Percentiles rank a stretch among this genome's conserved stretches.
Conservation (phyloP, 92 coral and sea anemone genomes). For the Hydrozoanthus gracilis region DNA sequence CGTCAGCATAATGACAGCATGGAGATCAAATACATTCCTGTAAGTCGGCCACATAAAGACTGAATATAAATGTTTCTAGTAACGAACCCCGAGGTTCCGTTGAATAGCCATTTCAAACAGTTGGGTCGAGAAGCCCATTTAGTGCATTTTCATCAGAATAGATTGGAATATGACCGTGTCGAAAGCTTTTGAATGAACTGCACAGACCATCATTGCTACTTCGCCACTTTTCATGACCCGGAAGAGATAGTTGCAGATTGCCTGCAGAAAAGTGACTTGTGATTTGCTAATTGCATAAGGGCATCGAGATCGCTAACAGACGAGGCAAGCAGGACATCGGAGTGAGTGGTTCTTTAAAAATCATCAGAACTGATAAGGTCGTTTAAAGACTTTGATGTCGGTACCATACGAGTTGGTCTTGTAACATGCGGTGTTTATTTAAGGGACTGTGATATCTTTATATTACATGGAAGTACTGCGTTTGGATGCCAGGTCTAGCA, state of each 20-base stretch:
- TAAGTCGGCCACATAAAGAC: slow-evolving; percentile 28
- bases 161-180: slow-evolving; percentile 5
- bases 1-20: slow-evolving; percentile 42
- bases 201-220: not conserved
- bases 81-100: slow-evolving; percentile 41
- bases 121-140: slow-evolving; percentile 6
- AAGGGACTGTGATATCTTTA: too few species aligned
- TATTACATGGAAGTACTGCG: too few species aligned
- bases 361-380: too few species aligned
- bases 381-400: slow-evolving; percentile 8
- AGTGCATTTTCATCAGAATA: slow-evolving; percentile 12
- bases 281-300: slow-evolving; percentile 45
- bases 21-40: slow-evolving; percentile 1
- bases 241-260: too few species aligned
- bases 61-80: slow-evolving; percentile 40
- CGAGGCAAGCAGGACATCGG: slow-evolving; percentile 59
- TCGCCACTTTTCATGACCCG: too few species aligned
- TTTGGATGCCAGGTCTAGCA: too few species aligned
- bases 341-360: slow-evolving; percentile 33
- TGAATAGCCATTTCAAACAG: too few species aligned
- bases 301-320: slow-evolving; percentile 59
- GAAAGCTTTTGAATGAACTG: not conserved
- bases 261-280: not conserved
- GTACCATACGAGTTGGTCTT: slow-evolving; percentile 55
- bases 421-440: slow-evolving; percentile 59